Evolutionary conservation across 2,113 vertebrate genomes (phyloP), one percentile per base, ranked within the genome.

Genomic region (Oceanodroma tethys): DNA sequence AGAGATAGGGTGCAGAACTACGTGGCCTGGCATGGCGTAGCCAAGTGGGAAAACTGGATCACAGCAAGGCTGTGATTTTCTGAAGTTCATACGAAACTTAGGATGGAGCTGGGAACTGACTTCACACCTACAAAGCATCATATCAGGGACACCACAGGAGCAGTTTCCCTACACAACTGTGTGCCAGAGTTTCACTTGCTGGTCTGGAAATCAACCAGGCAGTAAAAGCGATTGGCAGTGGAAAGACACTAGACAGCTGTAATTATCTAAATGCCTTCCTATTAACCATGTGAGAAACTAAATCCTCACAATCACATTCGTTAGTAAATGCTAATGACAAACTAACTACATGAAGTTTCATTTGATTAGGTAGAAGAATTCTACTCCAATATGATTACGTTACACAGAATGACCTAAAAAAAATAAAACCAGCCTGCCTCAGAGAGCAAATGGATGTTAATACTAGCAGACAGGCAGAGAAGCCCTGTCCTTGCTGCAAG

Each of bases 261-360:
- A 98, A 98, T 98, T 98, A 98, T 93, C 98, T 98, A 97, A 98
- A 98, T 98, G 98, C 96, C 90, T 98, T 95, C 87, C 97, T 98
- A 97, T 98, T 98, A 98, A 97, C 98, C 88, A 93, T 97, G 96
- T 96, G 95, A 98, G 97, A 97, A 98, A 96, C 97, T 97, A 97
- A 98, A 98, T 96, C 95, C 96, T 96, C 89, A 92, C 98, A 98
- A 98, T 98, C 96, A 93, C 97, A 98, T 98, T 96, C 73, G 80
- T 98, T 97, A 96, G 95, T 96, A 97, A 98, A 98, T 97, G 97
- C 93, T 98, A 98, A 98, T 82, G 98, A 97, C 98, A 98, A 98
- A 96, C 96, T 98, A 98, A 97, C 97, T 97, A 81, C 97, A 97
- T 97, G 95, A 97, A 96, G 92, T 91, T 98, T 95, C 73, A 58